Conservation (phyloP, 2,888 invertebrate species). For the Tenthredo livida region DNA sequence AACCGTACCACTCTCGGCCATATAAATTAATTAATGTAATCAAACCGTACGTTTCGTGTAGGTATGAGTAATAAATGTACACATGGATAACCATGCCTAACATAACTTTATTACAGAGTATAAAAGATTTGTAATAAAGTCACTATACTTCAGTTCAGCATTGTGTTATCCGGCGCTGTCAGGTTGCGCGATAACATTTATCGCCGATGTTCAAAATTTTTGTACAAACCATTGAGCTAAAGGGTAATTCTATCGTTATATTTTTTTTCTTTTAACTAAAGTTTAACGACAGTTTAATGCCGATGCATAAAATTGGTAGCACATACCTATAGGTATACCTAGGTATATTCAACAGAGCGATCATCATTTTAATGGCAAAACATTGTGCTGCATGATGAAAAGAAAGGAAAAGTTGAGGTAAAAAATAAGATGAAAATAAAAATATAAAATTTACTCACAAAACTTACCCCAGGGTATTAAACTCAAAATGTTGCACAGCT, state of each 20-base stretch:
- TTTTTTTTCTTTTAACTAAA: background rate
- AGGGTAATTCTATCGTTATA: slow-evolving; percentile 44
- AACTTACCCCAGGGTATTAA: slow-evolving; percentile 58
- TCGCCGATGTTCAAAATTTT: slow-evolving; percentile 24
- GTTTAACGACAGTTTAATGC: slow-evolving; percentile 36
- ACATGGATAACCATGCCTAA: background rate
- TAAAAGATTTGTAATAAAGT: slow-evolving; percentile 36
- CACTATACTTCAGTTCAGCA: background rate
- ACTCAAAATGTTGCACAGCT: slow-evolving; percentile 25
- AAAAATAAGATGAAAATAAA: background rate
- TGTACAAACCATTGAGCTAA: background rate
- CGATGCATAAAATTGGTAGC: background rate
- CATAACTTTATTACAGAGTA: slow-evolving; percentile 14
- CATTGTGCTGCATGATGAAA: slow-evolving; percentile 55
- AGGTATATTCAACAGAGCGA: background rate
- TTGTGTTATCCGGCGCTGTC: background rate
- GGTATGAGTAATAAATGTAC: slow-evolving; percentile 7
- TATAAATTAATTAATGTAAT: slow-evolving; percentile 46
- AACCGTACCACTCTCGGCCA: background rate
- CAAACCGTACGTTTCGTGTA: slow-evolving; percentile 27
- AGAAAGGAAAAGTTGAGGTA: background rate
- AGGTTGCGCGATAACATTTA: slow-evolving; percentile 19
- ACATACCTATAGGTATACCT: background rate
- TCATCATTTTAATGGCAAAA: slow-evolving; percentile 54
- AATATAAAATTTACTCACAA: slow-evolving; percentile 18